phyloP scores from a whole-genome alignment of 2,888 invertebrate species.

The Acanthosepion esculentum region DNA sequence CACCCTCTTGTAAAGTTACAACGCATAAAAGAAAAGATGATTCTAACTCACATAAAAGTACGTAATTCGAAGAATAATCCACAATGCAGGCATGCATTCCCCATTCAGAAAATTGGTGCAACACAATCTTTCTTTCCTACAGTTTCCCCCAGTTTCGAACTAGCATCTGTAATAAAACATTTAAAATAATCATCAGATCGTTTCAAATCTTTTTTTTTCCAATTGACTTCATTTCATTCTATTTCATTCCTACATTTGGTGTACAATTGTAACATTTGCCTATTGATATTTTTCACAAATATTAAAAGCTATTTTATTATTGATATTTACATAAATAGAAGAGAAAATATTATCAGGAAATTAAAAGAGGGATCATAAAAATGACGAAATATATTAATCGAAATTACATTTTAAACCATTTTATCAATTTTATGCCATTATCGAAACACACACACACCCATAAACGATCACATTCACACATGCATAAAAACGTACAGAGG shows the following conservation, averaged over 20 bases:
- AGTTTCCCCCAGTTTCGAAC: too few species aligned
- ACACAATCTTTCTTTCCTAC: too few species aligned
- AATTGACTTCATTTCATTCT: not conserved
- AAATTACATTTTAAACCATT: not conserved
- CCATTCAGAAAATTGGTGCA: too few species aligned
- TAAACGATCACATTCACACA: too few species aligned
- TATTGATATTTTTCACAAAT: not conserved
- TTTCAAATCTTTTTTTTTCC: not conserved
- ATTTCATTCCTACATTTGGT: not conserved
- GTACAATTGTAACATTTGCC: not conserved
- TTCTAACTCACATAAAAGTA: too few species aligned
- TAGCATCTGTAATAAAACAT: not conserved
- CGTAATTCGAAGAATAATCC: too few species aligned
- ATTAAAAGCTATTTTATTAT: not conserved
- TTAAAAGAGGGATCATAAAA: not conserved
- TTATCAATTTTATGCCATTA: not conserved
- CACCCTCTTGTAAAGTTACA: too few species aligned
- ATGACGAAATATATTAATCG: not conserved
- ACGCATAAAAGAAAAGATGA: too few species aligned
- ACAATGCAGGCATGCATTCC: too few species aligned
- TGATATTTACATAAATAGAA: constrained; percentile 33
- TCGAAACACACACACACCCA: not conserved
- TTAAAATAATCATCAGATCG: not conserved
- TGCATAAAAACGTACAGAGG: too few species aligned
- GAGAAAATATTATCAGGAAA: constrained; percentile 22